Evolutionary conservation across 2,797 vertebrate genomes (phyloP).

Genomic region (Mormyrops attenuatus): DNA sequence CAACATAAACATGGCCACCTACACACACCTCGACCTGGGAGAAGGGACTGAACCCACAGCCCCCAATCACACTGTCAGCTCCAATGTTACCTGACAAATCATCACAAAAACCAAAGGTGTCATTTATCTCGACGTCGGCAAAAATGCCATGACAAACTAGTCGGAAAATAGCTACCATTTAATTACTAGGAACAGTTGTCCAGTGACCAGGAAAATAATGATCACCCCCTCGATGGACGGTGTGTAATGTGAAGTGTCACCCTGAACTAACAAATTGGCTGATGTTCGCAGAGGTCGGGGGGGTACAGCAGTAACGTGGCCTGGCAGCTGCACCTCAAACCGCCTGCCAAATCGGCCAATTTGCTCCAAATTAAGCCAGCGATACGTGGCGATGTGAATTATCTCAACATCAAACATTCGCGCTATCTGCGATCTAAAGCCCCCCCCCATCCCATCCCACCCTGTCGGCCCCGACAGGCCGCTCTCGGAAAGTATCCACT

Average conservation of each 20-base stretch:
- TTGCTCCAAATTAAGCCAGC: conserved; percentile 8
- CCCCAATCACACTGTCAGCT: neutral
- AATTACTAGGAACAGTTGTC: neutral
- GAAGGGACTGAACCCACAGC: neutral
- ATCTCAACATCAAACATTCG: conserved; percentile 5
- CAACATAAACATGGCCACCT: neutral
- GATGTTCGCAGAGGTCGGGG: conserved; percentile 12
- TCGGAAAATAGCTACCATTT: neutral
- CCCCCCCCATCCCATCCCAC: neutral
- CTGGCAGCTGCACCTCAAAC: conserved; percentile 14
- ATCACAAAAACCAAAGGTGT: neutral
- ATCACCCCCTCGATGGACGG: neutral
- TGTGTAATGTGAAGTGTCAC: conserved; percentile 17
- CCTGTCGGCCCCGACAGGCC: neutral
- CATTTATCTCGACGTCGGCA: neutral
- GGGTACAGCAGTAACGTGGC: neutral
- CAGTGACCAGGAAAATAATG: neutral
- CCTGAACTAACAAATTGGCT: conserved; percentile 16
- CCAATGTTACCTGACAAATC: neutral
- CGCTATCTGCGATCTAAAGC: neutral
- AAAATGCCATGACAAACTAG: neutral
- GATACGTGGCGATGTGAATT: conserved; percentile 19
- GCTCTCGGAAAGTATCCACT: conserved; percentile 10
- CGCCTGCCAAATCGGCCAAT: neutral
- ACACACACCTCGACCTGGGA: neutral